Percentiles rank a stretch among this genome's conserved stretches.
Conservation (phyloP, 2,113 vertebrate genomes). For the Tyto alba region DNA sequence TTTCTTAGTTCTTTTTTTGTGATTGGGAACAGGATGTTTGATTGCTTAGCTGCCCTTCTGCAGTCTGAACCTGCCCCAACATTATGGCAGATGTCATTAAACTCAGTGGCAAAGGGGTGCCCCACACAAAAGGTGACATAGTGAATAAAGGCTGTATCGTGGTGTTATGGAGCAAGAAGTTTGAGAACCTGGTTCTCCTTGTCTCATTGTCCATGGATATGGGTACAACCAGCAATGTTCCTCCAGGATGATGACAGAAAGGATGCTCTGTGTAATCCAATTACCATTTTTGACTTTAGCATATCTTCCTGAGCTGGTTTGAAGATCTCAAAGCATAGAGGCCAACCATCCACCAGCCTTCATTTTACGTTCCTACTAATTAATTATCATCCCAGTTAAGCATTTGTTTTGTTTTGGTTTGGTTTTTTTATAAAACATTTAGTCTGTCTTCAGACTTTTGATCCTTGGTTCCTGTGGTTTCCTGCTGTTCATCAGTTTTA, state of each 20-base stretch:
- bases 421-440: neutral
- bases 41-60: neutral
- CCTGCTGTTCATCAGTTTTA: neutral
- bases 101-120: neutral
- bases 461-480: neutral
- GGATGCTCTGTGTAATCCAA: neutral
- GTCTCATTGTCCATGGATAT: neutral
- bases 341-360: neutral
- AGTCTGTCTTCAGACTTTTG: neutral
- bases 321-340: neutral
- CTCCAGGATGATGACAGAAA: neutral
- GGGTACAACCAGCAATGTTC: neutral
- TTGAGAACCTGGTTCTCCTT: neutral
- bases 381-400: neutral
- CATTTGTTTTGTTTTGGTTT: neutral
- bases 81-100: neutral
- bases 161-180: neutral
- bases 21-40: neutral
- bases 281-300: neutral
- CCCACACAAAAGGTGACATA: too few species aligned
- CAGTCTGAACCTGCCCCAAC: neutral
- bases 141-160: neutral
- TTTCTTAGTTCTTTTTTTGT: neutral
- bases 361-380: neutral
- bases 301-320: neutral